Evolutionary conservation across 1,140 invertebrate species (phyloP).

Genomic region (Caerostris extrusa): DNA sequence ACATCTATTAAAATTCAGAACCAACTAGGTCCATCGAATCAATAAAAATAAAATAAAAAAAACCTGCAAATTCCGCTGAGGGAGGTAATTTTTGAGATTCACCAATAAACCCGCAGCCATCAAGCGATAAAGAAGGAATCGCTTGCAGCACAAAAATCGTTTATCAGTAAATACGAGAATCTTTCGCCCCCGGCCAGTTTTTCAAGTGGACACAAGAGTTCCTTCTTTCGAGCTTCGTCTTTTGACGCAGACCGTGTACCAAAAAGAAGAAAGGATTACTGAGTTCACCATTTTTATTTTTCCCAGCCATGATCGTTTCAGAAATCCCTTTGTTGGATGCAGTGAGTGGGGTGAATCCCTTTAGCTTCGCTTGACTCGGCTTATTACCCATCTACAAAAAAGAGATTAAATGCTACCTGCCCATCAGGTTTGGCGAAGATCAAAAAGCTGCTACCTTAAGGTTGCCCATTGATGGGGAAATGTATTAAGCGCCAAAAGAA

Average conservation of each 20-base stretch:
- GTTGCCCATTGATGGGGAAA: not conserved
- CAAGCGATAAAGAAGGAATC: conserved; percentile 24
- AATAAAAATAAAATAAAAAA: not conserved
- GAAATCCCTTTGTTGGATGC: not conserved
- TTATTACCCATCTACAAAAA: conserved; percentile 33
- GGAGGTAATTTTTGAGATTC: conserved; percentile 52
- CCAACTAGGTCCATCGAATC: not conserved
- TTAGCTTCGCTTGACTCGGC: not conserved
- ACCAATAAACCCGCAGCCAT: not conserved
- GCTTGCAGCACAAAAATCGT: conserved; percentile 34
- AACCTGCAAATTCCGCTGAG: conserved; percentile 34
- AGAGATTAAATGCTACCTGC: not conserved
- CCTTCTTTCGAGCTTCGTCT: not conserved
- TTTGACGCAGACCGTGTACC: not conserved
- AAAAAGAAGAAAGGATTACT: conserved; percentile 16
- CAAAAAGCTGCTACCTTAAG: not conserved
- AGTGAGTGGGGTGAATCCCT: not conserved
- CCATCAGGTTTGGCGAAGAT: conserved; percentile 11
- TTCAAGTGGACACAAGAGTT: conserved; percentile 54
- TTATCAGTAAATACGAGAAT: conserved; percentile 59
- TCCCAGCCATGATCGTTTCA: not conserved
- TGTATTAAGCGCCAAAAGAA: not conserved
- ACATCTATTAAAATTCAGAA: conserved; percentile 13
- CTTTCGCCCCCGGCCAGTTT: conserved; percentile 20
- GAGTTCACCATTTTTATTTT: not conserved